phyloP scores from a whole-genome alignment of 2,888 invertebrate species.

The Macaria notata region DNA sequence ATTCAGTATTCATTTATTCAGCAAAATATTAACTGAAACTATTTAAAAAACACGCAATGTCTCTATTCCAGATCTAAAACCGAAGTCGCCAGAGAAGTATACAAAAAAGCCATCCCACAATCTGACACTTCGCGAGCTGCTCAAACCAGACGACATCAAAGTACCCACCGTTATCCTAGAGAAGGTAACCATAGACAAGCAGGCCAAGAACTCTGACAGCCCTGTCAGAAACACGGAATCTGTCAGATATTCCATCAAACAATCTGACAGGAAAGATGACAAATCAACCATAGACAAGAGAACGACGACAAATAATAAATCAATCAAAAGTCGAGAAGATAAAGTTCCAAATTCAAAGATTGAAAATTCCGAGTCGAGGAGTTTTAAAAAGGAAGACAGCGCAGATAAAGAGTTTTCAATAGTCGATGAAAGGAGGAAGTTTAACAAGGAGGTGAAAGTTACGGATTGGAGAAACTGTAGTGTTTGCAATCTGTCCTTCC shows the following conservation, averaged over 20 bases:
- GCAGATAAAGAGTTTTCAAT: conserved; percentile 11
- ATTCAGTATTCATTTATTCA: no score
- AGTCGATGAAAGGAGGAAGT: conserved; percentile 13
- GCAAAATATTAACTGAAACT: no score
- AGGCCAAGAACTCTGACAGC: neutral
- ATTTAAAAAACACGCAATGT: neutral
- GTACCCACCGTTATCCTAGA: conserved; percentile 18
- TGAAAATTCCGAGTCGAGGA: no score
- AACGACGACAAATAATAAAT: conserved; percentile 6
- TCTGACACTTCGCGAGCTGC: conserved; percentile 11
- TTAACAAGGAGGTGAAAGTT: conserved; percentile 23
- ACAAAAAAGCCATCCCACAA: conserved; percentile 27
- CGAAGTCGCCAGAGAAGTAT: conserved; percentile 50
- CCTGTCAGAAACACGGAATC: conserved; percentile 18
- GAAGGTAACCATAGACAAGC: conserved; percentile 16
- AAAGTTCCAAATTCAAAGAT: no score
- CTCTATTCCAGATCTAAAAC: conserved; percentile 56
- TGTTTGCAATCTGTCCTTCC: conserved; percentile 58
- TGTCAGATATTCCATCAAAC: neutral
- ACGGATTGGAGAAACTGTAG: conserved; percentile 50
- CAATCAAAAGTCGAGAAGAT: neutral
- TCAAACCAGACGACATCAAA: conserved; percentile 21
- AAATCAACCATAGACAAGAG: conserved; percentile 9
- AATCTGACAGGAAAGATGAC: neutral
- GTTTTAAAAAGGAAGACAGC: neutral